Evolutionary conservation across 2,113 vertebrate species (phyloP), one percentile per base, ranked within the genome.

Genomic region (Festucalex cinctus): DNA sequence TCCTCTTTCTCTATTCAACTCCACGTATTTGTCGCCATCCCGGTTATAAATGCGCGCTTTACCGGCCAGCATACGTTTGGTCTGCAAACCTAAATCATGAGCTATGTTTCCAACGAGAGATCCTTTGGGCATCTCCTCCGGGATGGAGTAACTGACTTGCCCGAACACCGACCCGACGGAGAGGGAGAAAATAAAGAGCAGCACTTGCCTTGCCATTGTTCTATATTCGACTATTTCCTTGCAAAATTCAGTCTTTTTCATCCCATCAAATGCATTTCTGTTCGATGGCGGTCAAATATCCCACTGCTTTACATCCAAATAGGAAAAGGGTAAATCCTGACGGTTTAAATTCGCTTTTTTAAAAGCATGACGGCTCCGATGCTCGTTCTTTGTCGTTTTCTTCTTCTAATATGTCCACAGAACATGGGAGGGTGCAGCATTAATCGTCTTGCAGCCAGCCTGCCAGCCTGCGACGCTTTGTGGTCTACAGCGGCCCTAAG

Each of bases 111-210:
- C 86, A 20, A 89, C 77, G 4, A 87, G 20, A 1, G 83, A 81
- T 0, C 86, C 85, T 16, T 8, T 77, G 43, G 83, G 79, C 5
- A 86, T 53, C 66, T 88, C 83, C 68, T 90, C 88, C 2, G 85
- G 86, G 8, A 88, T 77, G 6, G 86, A 68, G 20, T 90, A 90
- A 1, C 84, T 65, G 19, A 90, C 79, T 12, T 89, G 84, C 3
- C 66, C 56, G 24, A n/a, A 8, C 41, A 22, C 66, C 6, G 56
- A 20, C 17, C n/a, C 41, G 28, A 68, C 57, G 28, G 28, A 28
- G 17, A 68, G 24, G 22, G 54, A 61, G 14, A 61, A 61, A 19
- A 39, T 9, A 24, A 61, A 61, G 36, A 61, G 36, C 59, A 37
- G n/a, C 10, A 10, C 36, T 22, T 12, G 59, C 59, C 59, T 26